Conservation (phyloP, 2,888 invertebrate species). For the Tetropium fuscum region DNA sequence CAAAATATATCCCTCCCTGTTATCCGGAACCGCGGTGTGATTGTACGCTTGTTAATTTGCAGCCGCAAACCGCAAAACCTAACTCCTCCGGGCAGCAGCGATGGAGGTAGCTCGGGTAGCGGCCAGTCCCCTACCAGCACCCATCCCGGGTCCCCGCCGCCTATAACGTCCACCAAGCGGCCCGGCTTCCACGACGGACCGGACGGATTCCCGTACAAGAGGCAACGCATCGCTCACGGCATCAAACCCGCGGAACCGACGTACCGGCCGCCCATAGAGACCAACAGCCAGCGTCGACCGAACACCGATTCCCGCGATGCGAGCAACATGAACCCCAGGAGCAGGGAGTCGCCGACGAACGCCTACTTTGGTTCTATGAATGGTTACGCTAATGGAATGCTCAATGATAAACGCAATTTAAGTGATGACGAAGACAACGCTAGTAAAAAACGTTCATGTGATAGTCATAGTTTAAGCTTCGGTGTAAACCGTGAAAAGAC, state of each 20-base stretch:
- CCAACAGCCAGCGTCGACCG: conserved; percentile 61
- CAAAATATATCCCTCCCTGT: no score
- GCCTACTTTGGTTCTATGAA: conserved; percentile 34
- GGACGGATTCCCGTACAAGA: conserved; percentile 64
- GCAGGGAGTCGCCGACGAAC: conserved; percentile 57
- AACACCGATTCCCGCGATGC: conserved; percentile 65
- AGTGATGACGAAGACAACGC: conserved; percentile 56
- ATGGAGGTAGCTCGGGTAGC: conserved; percentile 80
- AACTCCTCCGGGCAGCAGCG: conserved; percentile 89
- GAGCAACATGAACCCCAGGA: conserved; percentile 67
- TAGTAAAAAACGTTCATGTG: conserved; percentile 59
- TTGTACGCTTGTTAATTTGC: conserved; percentile 48
- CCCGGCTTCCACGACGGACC: conserved; percentile 74
- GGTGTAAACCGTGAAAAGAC: conserved; percentile 58
- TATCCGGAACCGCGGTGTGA: no score
- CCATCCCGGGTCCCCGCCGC: conserved; percentile 82
- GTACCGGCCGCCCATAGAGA: conserved; percentile 65
- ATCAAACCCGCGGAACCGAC: conserved; percentile 52
- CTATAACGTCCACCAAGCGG: conserved; percentile 72
- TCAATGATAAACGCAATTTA: conserved; percentile 54
- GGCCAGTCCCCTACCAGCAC: conserved; percentile 85
- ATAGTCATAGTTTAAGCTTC: conserved; percentile 62
- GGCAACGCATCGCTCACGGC: conserved; percentile 89
- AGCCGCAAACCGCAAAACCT: conserved; percentile 92
- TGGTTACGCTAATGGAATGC: conserved; percentile 54